Conservation (phyloP, 2,888 invertebrate species). For the Phyto melanocephala region DNA sequence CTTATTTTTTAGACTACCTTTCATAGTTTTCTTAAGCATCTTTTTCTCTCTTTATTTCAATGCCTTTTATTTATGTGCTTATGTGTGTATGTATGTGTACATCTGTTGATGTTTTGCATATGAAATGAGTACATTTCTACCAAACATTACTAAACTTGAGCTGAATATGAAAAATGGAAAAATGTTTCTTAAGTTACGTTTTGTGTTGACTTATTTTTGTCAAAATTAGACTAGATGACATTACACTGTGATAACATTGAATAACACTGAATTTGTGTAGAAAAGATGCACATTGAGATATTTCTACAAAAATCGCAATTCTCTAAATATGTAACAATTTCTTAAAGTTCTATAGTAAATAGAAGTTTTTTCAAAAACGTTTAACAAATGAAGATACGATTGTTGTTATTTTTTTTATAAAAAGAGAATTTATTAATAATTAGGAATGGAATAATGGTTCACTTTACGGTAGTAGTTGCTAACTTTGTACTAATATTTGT, state of each 20-base stretch:
- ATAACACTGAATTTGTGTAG: no score
- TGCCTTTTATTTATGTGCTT: neutral
- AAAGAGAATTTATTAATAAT: no score
- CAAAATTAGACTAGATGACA: neutral
- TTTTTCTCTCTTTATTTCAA: neutral
- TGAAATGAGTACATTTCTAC: slow-evolving; percentile 42
- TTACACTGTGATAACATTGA: neutral
- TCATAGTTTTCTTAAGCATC: neutral
- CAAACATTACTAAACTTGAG: slow-evolving; percentile 54
- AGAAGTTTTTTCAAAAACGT: no score
- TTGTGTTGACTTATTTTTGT: slow-evolving; percentile 5
- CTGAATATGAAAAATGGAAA: slow-evolving; percentile 33
- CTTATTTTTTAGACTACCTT: slow-evolving; percentile 8
- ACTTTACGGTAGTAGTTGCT: no score
- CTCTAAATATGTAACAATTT: no score
- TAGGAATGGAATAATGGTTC: no score
- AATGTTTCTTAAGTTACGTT: neutral
- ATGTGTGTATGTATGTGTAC: neutral
- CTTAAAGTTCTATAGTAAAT: no score
- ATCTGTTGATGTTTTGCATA: slow-evolving; percentile 62
- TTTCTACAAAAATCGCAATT: no score
- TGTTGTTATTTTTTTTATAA: no score
- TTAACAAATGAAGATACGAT: no score
- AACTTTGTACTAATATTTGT: no score
- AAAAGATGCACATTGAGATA: no score